These are phyloP conservation scores for Delia radicum DNA, from an alignment of 1,140 invertebrate genomes.

Conservation along the genomic window DNA sequence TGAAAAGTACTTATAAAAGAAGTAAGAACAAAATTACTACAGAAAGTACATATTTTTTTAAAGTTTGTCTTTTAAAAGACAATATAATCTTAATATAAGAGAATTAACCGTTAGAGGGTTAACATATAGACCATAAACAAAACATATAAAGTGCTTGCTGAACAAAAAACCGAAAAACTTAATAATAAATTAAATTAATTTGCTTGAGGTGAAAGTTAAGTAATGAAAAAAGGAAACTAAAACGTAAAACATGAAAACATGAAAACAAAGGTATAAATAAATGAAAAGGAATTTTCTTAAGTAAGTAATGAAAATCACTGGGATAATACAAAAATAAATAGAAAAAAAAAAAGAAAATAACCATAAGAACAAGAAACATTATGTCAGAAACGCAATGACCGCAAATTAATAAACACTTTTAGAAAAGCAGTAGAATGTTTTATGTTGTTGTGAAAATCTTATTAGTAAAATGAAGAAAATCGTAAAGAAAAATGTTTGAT, in stretches of 20 bases:
- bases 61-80: too few relatives aligned
- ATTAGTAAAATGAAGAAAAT: too few relatives aligned
- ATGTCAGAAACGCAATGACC: conserved; percentile 1
- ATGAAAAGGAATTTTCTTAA: not conserved
- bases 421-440: too few relatives aligned
- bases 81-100: too few relatives aligned
- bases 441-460: too few relatives aligned
- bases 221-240: not conserved
- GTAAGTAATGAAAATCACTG: conserved; percentile 6
- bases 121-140: not conserved
- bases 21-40: too few relatives aligned
- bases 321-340: not conserved
- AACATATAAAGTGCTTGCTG: not conserved
- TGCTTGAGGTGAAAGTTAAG: conserved; percentile 6
- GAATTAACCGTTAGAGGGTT: too few relatives aligned
- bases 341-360: not conserved
- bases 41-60: too few relatives aligned
- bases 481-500: too few relatives aligned
- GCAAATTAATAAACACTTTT: conserved; percentile 5
- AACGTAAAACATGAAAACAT: not conserved
- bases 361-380: not conserved
- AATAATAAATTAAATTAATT: conserved; percentile 19
- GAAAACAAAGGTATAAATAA: not conserved
- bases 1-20: too few relatives aligned
- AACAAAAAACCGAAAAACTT: not conserved